Conservation (phyloP, 2,888 invertebrate genomes). For the Drosophila affinis region DNA sequence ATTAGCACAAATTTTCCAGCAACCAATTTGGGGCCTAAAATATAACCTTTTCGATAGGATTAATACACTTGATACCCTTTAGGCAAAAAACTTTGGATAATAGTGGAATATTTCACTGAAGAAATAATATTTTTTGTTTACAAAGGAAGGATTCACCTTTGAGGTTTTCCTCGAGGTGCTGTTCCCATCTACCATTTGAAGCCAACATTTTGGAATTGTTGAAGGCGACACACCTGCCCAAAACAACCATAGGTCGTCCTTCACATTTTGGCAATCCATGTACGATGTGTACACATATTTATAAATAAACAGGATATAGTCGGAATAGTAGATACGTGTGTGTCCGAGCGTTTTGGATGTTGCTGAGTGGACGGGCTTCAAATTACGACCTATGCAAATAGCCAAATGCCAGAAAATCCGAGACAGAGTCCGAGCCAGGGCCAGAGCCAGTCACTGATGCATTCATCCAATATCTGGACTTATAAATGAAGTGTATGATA, state of each 20-base stretch:
- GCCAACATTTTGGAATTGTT: background rate
- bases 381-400: conserved; percentile 39
- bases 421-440: background rate
- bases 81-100: background rate
- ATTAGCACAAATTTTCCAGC: conserved; percentile 58
- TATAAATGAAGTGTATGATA: conserved; percentile 30
- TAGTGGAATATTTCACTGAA: fast-evolving
- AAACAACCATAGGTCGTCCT: background rate
- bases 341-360: conserved; percentile 21
- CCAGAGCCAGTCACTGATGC: conserved; percentile 29
- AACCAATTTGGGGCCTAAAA: conserved; percentile 42
- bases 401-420: conserved; percentile 13
- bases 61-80: conserved; percentile 8
- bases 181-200: background rate
- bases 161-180: background rate
- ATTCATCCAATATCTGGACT: conserved; percentile 5
- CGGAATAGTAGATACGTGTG: conserved; percentile 16
- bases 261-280: background rate
- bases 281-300: conserved; percentile 19
- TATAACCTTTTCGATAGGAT: background rate
- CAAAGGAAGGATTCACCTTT: background rate
- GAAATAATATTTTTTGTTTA: background rate
- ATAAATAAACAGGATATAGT: conserved; percentile 35
- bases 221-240: background rate
- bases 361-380: conserved; percentile 31